A percentile compares a stretch with the other conserved stretches of the same genome.
Conservation (phyloP, 2,888 invertebrate genomes). For the Himalopsyche tibetana region DNA sequence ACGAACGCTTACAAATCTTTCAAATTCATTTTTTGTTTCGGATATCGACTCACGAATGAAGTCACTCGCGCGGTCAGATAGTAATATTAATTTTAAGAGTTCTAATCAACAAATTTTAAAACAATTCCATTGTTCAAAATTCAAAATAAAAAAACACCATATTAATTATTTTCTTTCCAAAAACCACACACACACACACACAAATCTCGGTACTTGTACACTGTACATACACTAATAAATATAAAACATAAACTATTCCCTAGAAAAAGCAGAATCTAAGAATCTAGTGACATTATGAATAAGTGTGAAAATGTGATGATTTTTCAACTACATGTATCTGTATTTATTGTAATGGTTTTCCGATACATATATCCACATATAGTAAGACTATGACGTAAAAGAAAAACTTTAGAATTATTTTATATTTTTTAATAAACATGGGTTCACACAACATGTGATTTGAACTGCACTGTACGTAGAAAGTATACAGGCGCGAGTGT, state of each 20-base stretch:
- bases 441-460: constrained; percentile 34
- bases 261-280: too few relatives aligned
- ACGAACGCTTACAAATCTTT: not conserved
- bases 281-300: not conserved
- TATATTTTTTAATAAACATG: not conserved
- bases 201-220: too few relatives aligned
- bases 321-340: not conserved
- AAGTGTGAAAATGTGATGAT: constrained; percentile 1
- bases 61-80: too few relatives aligned
- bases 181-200: too few relatives aligned
- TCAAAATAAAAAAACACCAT: too few relatives aligned
- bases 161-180: too few relatives aligned
- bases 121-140: too few relatives aligned
- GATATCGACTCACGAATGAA: too few relatives aligned
- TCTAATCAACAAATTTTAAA: too few relatives aligned
- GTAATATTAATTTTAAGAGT: too few relatives aligned
- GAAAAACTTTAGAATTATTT: not conserved
- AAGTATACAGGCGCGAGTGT: not conserved
- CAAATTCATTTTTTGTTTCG: not conserved
- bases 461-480: constrained; percentile 31
- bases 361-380: not conserved
- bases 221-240: too few relatives aligned
- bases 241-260: too few relatives aligned
- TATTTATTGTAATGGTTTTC: constrained; percentile 5
- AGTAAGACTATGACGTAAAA: not conserved